Evolutionary conservation across 2,888 invertebrate species (phyloP).

Genomic region (Aethes cnicana): DNA sequence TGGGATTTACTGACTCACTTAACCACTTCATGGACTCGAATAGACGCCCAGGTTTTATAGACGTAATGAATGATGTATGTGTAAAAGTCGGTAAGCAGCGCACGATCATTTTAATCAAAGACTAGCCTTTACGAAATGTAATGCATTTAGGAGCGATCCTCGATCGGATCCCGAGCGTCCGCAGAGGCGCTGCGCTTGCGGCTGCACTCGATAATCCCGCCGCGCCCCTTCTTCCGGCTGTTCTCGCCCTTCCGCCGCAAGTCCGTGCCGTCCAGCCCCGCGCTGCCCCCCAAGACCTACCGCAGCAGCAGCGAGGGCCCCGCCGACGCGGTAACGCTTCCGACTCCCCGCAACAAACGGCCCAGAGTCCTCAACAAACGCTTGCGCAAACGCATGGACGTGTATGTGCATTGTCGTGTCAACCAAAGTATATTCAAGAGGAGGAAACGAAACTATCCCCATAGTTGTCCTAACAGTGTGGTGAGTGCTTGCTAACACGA

Average conservation of each 20-base stretch:
- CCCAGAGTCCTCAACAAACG: conserved; percentile 64
- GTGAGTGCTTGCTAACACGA: conserved; percentile 74
- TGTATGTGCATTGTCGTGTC: conserved; percentile 75
- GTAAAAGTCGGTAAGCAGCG: too few relatives aligned
- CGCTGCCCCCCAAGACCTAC: conserved; percentile 81
- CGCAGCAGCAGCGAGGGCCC: conserved; percentile 79
- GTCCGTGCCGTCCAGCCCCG: conserved; percentile 85
- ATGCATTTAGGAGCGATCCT: conserved; percentile 73
- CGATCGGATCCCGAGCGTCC: conserved; percentile 78
- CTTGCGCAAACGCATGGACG: conserved; percentile 70
- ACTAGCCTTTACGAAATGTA: conserved; percentile 4
- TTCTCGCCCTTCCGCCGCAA: conserved; percentile 87
- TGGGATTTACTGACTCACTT: too few relatives aligned
- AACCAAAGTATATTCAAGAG: conserved; percentile 54
- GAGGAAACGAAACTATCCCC: conserved; percentile 52
- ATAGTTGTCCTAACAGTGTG: conserved; percentile 72
- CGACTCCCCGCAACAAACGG: conserved; percentile 61
- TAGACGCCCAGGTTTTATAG: too few relatives aligned
- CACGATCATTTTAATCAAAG: too few relatives aligned
- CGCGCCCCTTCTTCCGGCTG: conserved; percentile 84
- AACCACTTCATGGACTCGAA: too few relatives aligned
- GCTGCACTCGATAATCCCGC: conserved; percentile 81
- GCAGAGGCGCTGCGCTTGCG: conserved; percentile 77
- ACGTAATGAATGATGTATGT: too few relatives aligned
- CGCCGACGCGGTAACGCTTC: conserved; percentile 68